These are phyloP conservation scores for Formica selysi DNA, from an alignment of 1,140 invertebrate genomes.

Conservation along the genomic window DNA sequence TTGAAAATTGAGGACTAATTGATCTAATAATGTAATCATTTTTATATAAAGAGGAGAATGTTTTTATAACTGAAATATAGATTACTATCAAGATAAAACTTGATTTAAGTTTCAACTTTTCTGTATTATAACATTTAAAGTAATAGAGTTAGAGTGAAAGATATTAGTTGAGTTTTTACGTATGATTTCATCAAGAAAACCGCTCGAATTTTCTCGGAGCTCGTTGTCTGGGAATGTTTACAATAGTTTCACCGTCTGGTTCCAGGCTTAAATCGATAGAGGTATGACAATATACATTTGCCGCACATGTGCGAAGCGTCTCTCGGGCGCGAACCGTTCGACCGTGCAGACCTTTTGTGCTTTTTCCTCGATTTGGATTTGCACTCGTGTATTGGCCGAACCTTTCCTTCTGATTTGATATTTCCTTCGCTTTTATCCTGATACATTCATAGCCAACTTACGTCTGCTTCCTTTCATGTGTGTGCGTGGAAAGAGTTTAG, in stretches of 20 bases:
- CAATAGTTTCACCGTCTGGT: slow-evolving; percentile 58
- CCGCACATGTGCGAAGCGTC: slow-evolving; percentile 57
- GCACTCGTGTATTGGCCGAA: slow-evolving; percentile 54
- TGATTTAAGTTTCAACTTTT: not conserved
- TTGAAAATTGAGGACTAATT: not conserved
- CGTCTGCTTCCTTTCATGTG: not conserved
- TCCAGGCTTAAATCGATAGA: slow-evolving; percentile 55
- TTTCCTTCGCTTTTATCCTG: slow-evolving; percentile 57
- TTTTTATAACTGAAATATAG: too few relatives aligned
- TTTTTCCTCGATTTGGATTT: slow-evolving; percentile 59
- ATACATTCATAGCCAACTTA: slow-evolving; percentile 56
- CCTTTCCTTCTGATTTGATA: slow-evolving; percentile 62
- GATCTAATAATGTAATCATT: too few relatives aligned
- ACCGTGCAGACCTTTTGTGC: slow-evolving; percentile 50
- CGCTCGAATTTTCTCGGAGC: slow-evolving; percentile 4
- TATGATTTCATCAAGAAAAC: slow-evolving; percentile 6
- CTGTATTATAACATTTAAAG: not conserved
- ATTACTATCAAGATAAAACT: too few relatives aligned
- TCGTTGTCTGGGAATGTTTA: slow-evolving; percentile 56
- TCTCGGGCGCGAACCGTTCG: slow-evolving; percentile 54
- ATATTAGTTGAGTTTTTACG: not conserved
- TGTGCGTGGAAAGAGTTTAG: not conserved
- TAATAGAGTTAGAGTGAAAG: not conserved
- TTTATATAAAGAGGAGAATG: too few relatives aligned
- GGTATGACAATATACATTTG: slow-evolving; percentile 62